These are phyloP conservation scores for Petroica traversi DNA, from an alignment of 2,113 vertebrate genomes.

Conservation along the genomic window DNA sequence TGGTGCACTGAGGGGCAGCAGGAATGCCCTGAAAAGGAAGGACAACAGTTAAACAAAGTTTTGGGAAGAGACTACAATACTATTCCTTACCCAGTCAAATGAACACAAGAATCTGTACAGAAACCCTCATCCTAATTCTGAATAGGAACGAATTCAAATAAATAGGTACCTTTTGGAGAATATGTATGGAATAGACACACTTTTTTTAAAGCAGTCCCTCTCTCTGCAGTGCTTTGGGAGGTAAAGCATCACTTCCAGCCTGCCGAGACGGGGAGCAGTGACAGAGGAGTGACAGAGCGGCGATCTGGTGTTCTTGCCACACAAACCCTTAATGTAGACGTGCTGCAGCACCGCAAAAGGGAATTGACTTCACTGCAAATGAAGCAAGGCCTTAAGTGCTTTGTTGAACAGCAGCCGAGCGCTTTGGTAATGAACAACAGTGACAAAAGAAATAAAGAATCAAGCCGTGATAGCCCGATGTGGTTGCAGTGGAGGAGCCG, in stretches of 20 bases:
- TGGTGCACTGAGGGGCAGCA: neutral
- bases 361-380: slow-evolving; percentile 34
- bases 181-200: fast-evolving
- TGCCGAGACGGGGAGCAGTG: neutral
- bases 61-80: neutral
- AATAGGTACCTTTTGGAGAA: neutral
- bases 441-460: slow-evolving; percentile 45
- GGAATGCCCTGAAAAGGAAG: neutral
- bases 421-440: slow-evolving; percentile 46
- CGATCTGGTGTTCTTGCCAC: neutral
- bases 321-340: neutral
- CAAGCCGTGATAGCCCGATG: neutral
- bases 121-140: neutral
- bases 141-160: neutral
- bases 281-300: neutral
- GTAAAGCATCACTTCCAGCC: neutral
- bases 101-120: neutral
- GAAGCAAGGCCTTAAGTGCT: slow-evolving; percentile 53
- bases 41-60: neutral
- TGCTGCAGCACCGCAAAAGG: neutral
- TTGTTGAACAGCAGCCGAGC: slow-evolving; percentile 58
- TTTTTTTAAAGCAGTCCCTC: neutral
- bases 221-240: neutral
- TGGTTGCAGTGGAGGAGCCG: neutral
- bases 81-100: neutral